Evolutionary conservation across 1,140 invertebrate species (phyloP), one percentile per base, ranked within the genome.

Genomic region (Drosophila pseudoobscura): DNA sequence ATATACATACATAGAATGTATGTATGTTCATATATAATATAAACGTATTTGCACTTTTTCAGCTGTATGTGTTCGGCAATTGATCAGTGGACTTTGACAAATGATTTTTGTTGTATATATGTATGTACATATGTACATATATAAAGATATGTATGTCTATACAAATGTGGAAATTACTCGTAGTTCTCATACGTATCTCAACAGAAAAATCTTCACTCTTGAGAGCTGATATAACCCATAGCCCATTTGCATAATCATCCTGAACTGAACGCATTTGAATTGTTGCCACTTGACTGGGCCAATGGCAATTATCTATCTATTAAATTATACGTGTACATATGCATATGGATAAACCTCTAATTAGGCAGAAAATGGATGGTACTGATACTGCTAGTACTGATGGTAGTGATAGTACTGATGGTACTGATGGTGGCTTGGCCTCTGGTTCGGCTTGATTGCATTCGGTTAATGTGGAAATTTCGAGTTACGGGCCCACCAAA

Each of bases 221-320:
- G 3, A 54, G 15, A 7, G 15, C 11, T 8, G 26, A 17, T 24
- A 31, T 39, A 47, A 47, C 35, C 11, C 35, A 39, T 47, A 6
- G 7, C 39, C 41, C 57, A 75, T 74, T 74, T 47, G 41, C 47
- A 43, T 57, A 74, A 49, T 64, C 50, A 50, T 49, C 29, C 31
- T n/a, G 8, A 39, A 56, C 29, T 57, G 54, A 50, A 49, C 44
- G 41, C 55, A 59, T 65, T 80, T 60, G 71, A 65, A 75, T 80
- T 80, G 59, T 57, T 70, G 62, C 75, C 51, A 73, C 56, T 75
- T 75, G 72, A 75, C 72, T 50, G 53, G 39, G 31, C 22, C 47
- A 56, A n/a, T 20, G 47, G 31, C 70, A 74, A 74, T 74, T 74
- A 63, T 72, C 53, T 44, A 49, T 65, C 35, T 43, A 47, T 72